Evolutionary conservation across 2,888 invertebrate species (phyloP).

Genomic region (Oscheius sp.): DNA sequence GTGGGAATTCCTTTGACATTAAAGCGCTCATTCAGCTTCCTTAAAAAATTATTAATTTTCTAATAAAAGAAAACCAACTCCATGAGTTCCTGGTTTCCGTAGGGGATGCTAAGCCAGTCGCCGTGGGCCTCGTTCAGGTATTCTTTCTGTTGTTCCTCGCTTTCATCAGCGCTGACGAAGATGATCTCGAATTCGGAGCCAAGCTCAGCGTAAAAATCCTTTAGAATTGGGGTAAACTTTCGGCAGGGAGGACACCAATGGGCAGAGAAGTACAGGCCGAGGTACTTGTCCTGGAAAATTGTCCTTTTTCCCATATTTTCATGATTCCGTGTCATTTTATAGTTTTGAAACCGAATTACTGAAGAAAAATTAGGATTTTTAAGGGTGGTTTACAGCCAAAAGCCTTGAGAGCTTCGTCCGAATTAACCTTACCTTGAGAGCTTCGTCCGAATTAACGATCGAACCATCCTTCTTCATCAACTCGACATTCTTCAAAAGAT

Average conservation of each 20-base stretch:
- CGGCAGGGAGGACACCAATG: conserved; percentile 78
- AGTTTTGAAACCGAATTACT: too few species aligned
- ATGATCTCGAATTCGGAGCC: conserved; percentile 75
- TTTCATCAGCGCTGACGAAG: conserved; percentile 76
- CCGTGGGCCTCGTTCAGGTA: conserved; percentile 76
- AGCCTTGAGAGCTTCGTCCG: conserved; percentile 43
- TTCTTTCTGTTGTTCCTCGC: conserved; percentile 53
- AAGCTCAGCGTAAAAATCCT: conserved; percentile 74
- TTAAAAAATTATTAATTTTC: conserved; percentile 52
- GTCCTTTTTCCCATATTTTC: background rate
- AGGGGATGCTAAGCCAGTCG: conserved; percentile 75
- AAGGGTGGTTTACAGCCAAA: too few species aligned
- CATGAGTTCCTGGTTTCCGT: conserved; percentile 63
- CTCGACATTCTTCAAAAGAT: conserved; percentile 40
- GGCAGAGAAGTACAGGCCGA: conserved; percentile 75
- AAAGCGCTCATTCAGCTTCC: conserved; percentile 74
- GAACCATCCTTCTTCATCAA: conserved; percentile 49
- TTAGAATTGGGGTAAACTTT: conserved; percentile 75
- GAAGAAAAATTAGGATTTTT: too few species aligned
- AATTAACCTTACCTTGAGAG: conserved; percentile 34
- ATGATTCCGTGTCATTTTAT: too few species aligned
- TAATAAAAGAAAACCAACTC: conserved; percentile 55
- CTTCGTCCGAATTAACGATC: conserved; percentile 42
- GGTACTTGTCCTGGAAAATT: conserved; percentile 45
- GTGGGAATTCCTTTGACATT: conserved; percentile 75